A percentile compares a stretch with the other conserved stretches of the same genome.
Evolutionary conservation across 2,888 invertebrate species (phyloP).

Genomic region (Idaea biselata): DNA sequence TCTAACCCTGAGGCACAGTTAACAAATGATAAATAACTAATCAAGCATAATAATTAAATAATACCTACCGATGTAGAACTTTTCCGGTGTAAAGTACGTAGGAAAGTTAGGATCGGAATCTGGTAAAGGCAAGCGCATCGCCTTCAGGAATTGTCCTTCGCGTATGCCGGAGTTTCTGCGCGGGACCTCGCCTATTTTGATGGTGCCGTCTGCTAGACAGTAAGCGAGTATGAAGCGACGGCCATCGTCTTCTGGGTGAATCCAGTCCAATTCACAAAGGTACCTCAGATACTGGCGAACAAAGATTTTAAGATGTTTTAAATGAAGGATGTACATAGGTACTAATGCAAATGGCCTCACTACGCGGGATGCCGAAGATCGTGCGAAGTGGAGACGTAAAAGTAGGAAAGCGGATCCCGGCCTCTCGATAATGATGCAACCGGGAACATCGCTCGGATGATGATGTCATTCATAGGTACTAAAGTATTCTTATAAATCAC

Average conservation of each 20-base stretch:
- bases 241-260: constrained; percentile 88
- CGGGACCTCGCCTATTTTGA: constrained; percentile 87
- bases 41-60: background rate
- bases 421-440: no score
- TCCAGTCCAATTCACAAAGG: constrained; percentile 87
- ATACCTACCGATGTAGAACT: constrained; percentile 86
- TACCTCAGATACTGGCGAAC: constrained; percentile 82
- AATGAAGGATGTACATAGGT: no score
- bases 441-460: no score
- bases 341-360: no score
- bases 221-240: constrained; percentile 89
- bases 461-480: no score
- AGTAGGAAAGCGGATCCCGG: no score
- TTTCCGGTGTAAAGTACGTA: constrained; percentile 87
- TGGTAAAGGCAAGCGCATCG: constrained; percentile 85
- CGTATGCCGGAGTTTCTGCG: constrained; percentile 87
- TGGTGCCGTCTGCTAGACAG: constrained; percentile 86
- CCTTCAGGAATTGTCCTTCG: constrained; percentile 87
- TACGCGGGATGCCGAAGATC: no score
- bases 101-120: constrained; percentile 85
- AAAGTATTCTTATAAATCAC: no score
- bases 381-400: no score
- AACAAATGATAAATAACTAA: no score
- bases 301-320: constrained; percentile 8
- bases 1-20: no score